Evolutionary conservation across 2,113 vertebrate genomes (phyloP).

Genomic region (Tricholaema leucomelas): DNA sequence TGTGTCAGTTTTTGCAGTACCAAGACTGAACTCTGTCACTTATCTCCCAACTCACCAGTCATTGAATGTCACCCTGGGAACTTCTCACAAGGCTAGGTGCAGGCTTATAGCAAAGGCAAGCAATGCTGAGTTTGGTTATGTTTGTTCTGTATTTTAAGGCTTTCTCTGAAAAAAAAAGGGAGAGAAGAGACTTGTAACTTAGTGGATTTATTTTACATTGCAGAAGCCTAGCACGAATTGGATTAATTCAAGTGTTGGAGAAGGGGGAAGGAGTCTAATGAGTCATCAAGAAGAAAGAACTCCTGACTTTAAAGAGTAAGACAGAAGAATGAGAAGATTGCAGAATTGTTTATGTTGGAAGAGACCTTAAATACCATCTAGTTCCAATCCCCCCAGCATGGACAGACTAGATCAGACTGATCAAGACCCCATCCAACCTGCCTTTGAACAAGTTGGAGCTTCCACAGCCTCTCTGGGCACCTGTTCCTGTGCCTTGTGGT

Average conservation of each 20-base stretch:
- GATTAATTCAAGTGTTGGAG: neutral
- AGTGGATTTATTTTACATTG: neutral
- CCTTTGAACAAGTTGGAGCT: no score
- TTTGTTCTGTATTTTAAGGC: neutral
- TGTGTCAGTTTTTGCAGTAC: neutral
- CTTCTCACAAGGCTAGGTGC: fast-evolving
- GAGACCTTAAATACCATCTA: no score
- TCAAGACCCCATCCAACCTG: no score
- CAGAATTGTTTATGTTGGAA: neutral
- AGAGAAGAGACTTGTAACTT: neutral
- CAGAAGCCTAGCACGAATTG: neutral
- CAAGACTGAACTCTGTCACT: neutral
- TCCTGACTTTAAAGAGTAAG: neutral
- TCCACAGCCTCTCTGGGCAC: no score
- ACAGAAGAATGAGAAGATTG: neutral
- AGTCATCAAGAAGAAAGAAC: neutral
- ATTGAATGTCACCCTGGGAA: neutral
- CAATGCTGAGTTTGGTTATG: neutral
- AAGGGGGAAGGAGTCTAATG: neutral
- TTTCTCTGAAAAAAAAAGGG: neutral
- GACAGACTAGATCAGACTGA: no score
- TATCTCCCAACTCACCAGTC: neutral
- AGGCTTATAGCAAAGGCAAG: neutral
- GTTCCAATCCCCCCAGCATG: no score
- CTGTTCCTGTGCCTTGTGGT: no score